phyloP scores from a whole-genome alignment of 2,113 vertebrate genomes.

The Phylloscopus whistleri region DNA sequence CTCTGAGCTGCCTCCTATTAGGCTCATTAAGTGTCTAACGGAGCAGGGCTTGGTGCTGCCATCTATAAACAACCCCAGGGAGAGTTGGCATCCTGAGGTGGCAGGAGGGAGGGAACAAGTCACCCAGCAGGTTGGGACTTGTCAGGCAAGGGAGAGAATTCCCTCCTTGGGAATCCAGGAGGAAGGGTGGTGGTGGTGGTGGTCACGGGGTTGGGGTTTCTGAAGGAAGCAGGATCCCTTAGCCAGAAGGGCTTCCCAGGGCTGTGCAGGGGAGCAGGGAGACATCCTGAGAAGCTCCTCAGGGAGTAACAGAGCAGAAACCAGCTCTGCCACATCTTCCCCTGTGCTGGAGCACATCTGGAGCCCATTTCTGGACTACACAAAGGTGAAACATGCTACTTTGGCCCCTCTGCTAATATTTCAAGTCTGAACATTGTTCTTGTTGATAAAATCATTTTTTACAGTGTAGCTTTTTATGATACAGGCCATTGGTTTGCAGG shows the following conservation, averaged over 20 bases:
- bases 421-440: not conserved
- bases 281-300: not conserved
- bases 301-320: not conserved
- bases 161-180: accelerated
- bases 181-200: not conserved
- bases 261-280: not conserved
- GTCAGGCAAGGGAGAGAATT: not conserved
- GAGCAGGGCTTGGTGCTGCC: not conserved
- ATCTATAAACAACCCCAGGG: not conserved
- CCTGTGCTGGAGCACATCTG: accelerated
- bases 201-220: not conserved
- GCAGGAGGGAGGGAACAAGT: not conserved
- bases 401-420: not conserved
- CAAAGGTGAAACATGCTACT: not conserved
- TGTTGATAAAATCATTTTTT: not conserved
- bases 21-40: not conserved
- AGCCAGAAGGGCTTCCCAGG: not conserved
- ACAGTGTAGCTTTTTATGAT: not conserved
- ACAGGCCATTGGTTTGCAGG: not conserved
- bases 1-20: not conserved
- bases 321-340: not conserved
- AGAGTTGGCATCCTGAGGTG: not conserved
- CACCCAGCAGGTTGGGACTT: not conserved
- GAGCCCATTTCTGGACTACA: not conserved
- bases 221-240: not conserved